phyloP scores from a whole-genome alignment of 2,113 vertebrate genomes.

The Suncus etruscus region DNA sequence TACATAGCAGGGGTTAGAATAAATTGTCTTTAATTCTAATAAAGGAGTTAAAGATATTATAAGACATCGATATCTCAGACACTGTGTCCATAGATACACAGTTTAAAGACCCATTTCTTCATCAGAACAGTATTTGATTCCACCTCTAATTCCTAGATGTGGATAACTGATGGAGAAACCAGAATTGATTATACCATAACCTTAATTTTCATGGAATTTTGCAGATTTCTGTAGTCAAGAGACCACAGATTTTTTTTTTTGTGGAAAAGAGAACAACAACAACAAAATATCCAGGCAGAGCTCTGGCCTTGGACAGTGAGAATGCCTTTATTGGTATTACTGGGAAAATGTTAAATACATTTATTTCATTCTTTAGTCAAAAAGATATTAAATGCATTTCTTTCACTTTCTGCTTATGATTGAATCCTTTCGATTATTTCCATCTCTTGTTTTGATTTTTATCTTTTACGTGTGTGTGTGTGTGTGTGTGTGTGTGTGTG shows the following conservation, averaged over 20 bases:
- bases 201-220: background rate
- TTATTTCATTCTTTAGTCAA: too few relatives aligned
- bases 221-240: background rate
- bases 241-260: background rate
- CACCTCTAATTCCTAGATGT: background rate
- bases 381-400: background rate
- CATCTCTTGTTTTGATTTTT: background rate
- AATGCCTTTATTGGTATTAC: background rate
- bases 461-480: background rate
- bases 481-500: too few relatives aligned
- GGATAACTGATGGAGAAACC: background rate
- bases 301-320: background rate
- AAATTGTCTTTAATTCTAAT: fast-evolving
- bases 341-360: background rate
- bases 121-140: background rate
- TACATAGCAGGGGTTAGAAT: background rate
- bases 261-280: background rate
- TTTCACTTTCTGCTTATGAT: background rate
- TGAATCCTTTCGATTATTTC: background rate
- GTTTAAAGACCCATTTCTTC: background rate
- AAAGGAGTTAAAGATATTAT: background rate
- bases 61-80: background rate
- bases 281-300: background rate
- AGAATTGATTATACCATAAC: background rate
- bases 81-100: background rate